Conservation (phyloP, 2,797 vertebrate genomes). For the Rhinella marina region DNA sequence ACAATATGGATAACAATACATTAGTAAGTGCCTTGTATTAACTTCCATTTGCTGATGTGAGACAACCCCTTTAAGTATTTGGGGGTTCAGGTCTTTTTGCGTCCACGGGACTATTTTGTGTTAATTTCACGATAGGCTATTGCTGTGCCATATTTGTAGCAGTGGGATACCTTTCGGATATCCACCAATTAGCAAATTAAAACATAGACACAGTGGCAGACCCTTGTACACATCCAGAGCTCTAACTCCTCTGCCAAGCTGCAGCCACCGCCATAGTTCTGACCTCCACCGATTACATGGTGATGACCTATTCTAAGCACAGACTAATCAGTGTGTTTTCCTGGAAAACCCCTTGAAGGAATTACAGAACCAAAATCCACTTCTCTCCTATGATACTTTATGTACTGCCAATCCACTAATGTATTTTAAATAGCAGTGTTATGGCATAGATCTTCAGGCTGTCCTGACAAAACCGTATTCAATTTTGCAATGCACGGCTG, state of each 20-base stretch:
- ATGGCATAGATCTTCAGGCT: neutral
- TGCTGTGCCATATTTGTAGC: neutral
- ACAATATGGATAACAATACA: too few species aligned
- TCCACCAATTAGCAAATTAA: too few species aligned
- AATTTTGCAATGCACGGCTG: neutral
- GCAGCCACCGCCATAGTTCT: too few species aligned
- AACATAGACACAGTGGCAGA: too few species aligned
- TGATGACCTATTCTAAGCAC: neutral
- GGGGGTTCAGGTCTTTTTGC: too few species aligned
- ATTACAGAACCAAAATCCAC: neutral
- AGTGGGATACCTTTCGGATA: too few species aligned
- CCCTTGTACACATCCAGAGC: too few species aligned
- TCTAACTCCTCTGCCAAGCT: too few species aligned
- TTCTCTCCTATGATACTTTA: neutral
- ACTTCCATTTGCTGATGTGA: too few species aligned
- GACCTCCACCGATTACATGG: neutral
- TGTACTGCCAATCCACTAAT: neutral
- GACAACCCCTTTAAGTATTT: too few species aligned
- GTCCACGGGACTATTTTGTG: too few species aligned
- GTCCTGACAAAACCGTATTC: neutral
- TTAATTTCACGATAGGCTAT: neutral
- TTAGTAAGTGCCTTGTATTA: too few species aligned
- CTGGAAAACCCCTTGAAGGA: neutral
- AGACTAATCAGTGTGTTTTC: neutral
- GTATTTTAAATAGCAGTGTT: neutral